A percentile compares a stretch with the other conserved stretches of the same genome.
Conservation (phyloP, 2,888 invertebrate genomes). For the Epicampocera succincta region DNA sequence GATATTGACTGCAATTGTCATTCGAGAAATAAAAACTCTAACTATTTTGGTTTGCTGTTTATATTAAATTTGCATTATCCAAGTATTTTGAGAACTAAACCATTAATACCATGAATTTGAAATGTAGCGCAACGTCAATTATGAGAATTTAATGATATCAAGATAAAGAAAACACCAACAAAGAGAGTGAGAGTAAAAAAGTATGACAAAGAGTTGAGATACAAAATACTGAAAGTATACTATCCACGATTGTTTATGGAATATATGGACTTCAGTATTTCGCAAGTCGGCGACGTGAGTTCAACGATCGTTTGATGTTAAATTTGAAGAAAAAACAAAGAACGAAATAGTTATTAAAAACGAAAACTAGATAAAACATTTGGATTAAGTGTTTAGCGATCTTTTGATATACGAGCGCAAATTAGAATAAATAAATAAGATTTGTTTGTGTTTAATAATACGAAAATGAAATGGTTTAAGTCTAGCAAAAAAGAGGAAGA, state of each 20-base stretch:
- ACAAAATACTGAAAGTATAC: constrained; percentile 28
- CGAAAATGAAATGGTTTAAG: constrained; percentile 61
- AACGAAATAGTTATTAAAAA: constrained; percentile 20
- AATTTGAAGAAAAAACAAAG: constrained; percentile 7
- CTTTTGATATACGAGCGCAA: constrained; percentile 28
- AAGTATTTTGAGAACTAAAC: not conserved
- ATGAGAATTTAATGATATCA: constrained; percentile 50
- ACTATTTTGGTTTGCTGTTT: no score
- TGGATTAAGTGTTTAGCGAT: constrained; percentile 13
- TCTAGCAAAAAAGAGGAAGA: constrained; percentile 54
- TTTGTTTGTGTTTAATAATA: not conserved
- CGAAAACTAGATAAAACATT: constrained; percentile 29
- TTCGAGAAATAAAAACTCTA: no score
- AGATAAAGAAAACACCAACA: constrained; percentile 52
- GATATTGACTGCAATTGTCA: no score
- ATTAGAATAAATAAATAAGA: constrained; percentile 5
- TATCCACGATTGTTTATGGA: constrained; percentile 50
- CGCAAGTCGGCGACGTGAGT: constrained; percentile 63
- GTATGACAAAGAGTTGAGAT: constrained; percentile 47
- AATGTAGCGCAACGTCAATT: constrained; percentile 7
- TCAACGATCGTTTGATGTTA: constrained; percentile 51
- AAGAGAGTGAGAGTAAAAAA: constrained; percentile 61
- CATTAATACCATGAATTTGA: not conserved
- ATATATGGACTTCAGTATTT: constrained; percentile 61
- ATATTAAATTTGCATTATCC: no score